phyloP scores from a whole-genome alignment of 2,113 vertebrate species.

The Passer domesticus region DNA sequence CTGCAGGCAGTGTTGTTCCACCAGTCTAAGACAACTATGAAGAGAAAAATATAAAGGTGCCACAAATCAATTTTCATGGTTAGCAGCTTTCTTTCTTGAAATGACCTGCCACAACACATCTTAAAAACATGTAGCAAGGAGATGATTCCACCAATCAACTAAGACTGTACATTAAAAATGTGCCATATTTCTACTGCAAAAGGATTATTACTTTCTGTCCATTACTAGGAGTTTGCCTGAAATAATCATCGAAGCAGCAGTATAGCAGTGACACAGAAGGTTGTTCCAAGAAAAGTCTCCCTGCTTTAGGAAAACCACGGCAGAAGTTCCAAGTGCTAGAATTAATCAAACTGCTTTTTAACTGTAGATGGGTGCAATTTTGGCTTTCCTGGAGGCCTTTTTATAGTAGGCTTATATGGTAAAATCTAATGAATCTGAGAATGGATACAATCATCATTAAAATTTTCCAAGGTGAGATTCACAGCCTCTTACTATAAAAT shows the following conservation, averaged over 20 bases:
- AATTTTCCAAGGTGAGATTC: neutral
- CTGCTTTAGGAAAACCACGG: neutral
- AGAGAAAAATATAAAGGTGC: neutral
- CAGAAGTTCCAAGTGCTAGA: neutral
- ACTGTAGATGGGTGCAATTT: neutral
- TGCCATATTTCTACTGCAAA: neutral
- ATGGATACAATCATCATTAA: neutral
- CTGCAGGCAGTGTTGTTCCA: neutral
- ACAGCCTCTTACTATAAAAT: neutral
- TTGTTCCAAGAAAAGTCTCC: neutral
- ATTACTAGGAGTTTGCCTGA: neutral
- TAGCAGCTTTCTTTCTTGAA: neutral
- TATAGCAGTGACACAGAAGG: neutral
- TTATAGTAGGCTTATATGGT: neutral
- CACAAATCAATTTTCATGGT: neutral
- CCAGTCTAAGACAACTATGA: neutral
- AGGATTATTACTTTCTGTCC: neutral
- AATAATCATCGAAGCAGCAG: neutral
- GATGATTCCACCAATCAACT: neutral
- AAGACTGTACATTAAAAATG: neutral
- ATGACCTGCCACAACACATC: neutral
- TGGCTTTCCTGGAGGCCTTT: neutral
- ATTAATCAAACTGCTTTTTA: neutral
- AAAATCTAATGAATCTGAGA: neutral
- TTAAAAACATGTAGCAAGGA: neutral